Percentiles rank a stretch among this genome's conserved stretches.
Conservation (phyloP, 2,113 vertebrate species). For the Eublepharis macularius region DNA sequence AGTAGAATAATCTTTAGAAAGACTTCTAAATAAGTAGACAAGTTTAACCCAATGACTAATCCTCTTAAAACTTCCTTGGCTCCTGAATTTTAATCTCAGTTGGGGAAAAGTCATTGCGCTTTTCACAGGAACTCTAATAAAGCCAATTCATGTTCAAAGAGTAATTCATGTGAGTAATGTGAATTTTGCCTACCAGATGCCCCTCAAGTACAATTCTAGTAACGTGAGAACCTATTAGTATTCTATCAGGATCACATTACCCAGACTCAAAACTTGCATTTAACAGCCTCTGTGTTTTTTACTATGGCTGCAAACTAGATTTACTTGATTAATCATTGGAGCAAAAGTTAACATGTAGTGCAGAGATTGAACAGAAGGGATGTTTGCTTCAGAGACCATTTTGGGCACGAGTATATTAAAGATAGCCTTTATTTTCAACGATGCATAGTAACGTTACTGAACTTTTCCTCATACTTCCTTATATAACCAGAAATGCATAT, state of each 20-base stretch:
- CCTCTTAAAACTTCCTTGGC: constrained; percentile 38
- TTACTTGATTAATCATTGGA: not conserved
- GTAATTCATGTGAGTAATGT: not conserved
- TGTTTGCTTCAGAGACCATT: not conserved
- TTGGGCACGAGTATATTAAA: not conserved
- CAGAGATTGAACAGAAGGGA: not conserved
- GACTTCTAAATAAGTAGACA: constrained; percentile 50
- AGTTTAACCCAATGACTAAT: constrained; percentile 48
- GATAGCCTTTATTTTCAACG: not conserved
- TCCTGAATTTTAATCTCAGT: constrained; percentile 25
- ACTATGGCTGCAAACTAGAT: not conserved
- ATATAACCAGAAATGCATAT: not conserved
- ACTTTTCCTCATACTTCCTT: not conserved
- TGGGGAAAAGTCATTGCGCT: constrained; percentile 21
- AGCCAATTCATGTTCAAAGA: not conserved
- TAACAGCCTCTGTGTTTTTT: not conserved
- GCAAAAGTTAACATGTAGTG: not conserved
- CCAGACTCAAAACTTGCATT: not conserved
- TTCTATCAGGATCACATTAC: not conserved
- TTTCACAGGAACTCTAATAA: not conserved
- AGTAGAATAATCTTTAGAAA: constrained; percentile 47
- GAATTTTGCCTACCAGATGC: not conserved
- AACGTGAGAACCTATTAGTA: not conserved
- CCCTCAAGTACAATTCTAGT: not conserved
- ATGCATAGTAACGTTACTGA: not conserved